These are phyloP conservation scores for Lepidocolaptes lacrymiger DNA, from an alignment of 2,797 vertebrate species.

Conservation along the genomic window DNA sequence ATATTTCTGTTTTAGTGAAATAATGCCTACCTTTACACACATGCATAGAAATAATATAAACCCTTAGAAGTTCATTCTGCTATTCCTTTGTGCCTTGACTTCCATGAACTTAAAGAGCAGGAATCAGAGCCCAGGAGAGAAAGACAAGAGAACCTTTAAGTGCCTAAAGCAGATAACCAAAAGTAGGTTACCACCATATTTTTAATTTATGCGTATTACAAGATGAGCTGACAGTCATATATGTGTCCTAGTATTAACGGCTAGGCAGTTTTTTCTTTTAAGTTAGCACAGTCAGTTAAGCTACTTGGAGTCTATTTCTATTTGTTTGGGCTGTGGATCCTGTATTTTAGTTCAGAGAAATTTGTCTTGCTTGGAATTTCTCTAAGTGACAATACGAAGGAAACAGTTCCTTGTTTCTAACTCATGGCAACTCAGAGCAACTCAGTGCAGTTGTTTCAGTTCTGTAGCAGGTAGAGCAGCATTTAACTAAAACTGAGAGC, in stretches of 20 bases:
- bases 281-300: neutral
- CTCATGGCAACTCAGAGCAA: neutral
- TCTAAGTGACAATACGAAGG: neutral
- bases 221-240: neutral
- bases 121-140: constrained; percentile 22
- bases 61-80: neutral
- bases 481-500: neutral
- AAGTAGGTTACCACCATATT: constrained; percentile 49
- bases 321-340: neutral
- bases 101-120: constrained; percentile 26
- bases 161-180: constrained; percentile 28
- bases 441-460: neutral
- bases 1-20: neutral
- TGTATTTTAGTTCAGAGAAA: neutral
- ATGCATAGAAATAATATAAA: neutral
- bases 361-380: neutral
- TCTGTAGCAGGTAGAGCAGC: neutral
- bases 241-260: neutral
- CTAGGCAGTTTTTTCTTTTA: neutral
- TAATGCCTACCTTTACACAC: neutral
- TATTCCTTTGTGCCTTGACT: constrained; percentile 55
- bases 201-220: constrained; percentile 29
- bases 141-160: constrained; percentile 28
- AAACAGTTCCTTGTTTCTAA: neutral
- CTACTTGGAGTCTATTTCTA: neutral